Evolutionary conservation across 2,113 vertebrate genomes (phyloP), one percentile per base, ranked within the genome.

Genomic region (Parus major): DNA sequence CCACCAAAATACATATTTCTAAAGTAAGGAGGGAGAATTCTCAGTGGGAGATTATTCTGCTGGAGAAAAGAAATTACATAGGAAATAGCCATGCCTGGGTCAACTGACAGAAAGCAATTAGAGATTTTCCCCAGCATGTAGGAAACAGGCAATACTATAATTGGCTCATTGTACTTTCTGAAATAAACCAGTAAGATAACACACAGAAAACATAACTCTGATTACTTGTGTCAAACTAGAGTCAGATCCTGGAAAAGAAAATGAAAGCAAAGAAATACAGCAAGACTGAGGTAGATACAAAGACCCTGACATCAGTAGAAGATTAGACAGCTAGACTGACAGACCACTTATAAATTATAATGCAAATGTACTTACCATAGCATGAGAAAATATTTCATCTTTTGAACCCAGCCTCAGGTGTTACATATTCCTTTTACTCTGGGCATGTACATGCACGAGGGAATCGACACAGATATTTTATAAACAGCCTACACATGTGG

Each of bases 41-140:
- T 93, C 82, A 69, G 84, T 36, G 65, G 85, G 90, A 88, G 27
- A 36, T 56, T 55, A 42, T 69, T 87, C 36, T 61, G 42, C 60
- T 73, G 66, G 77, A 71, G 95, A 88, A 84, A 41, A 93, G 75
- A 96, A 97, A 96, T 79, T 7, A 60, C 61, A 91, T 82, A 68
- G 55, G 90, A 96, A 96, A 90, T 47, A 93, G 33, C 55, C 36
- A 64, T 63, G 76, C 75, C 64, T 82, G 77, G 76, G 50, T 72
- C 81, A 69, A 73, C 39, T 82, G 86, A 80, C 63, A 95, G 91
- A 95, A 95, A 82, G 61, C 80, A 96, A 94, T 96, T 90, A 96
- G 28, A 92, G 65, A 41, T 90, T 87, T 80, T 82, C 41, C 66
- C 65, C 69, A 64, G 53, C 53, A 53, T 49, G 57, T 64, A 90